Conservation (phyloP, 2,888 invertebrate species). For the Lepeophtheirus nordmannii region DNA sequence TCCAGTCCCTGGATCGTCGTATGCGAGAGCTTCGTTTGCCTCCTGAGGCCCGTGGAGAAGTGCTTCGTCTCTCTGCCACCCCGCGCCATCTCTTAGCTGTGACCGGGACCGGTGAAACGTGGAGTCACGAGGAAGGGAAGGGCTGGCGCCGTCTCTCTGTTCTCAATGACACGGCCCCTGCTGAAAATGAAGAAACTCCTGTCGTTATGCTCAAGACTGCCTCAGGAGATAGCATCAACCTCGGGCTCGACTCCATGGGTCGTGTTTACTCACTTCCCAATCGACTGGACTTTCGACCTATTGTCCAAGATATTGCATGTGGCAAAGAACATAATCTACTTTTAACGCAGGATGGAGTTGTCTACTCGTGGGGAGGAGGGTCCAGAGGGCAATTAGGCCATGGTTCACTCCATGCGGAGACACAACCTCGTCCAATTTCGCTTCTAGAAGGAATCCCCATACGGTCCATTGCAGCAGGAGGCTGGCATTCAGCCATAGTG, state of each 20-base stretch:
- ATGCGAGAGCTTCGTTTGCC: conserved; percentile 6
- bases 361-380: conserved; percentile 24
- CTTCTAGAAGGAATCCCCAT: conserved; percentile 20
- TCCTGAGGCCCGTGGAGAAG: background rate
- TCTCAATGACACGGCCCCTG: background rate
- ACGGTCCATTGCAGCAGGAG: conserved; percentile 21
- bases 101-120: conserved; percentile 17
- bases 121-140: conserved; percentile 24
- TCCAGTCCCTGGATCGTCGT: conserved; percentile 2
- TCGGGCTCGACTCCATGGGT: conserved; percentile 22
- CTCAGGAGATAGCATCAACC: conserved; percentile 22
- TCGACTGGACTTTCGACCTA: conserved; percentile 6
- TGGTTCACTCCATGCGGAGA: conserved; percentile 12
- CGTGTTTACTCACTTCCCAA: conserved; percentile 19
- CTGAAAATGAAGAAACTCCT: conserved; percentile 11
- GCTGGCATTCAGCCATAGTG: conserved; percentile 23
- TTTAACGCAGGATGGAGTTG: conserved; percentile 20
- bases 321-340: conserved; percentile 24
- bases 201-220: conserved; percentile 14
- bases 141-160: conserved; percentile 17
- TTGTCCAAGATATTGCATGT: conserved; percentile 22
- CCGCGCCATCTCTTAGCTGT: conserved; percentile 19
- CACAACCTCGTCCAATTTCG: conserved; percentile 10
- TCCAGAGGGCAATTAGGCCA: conserved; percentile 23
- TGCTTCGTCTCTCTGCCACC: conserved; percentile 21